Evolutionary conservation across 2,113 vertebrate genomes (phyloP), one percentile per base, ranked within the genome.

Genomic region (Turnix velox): DNA sequence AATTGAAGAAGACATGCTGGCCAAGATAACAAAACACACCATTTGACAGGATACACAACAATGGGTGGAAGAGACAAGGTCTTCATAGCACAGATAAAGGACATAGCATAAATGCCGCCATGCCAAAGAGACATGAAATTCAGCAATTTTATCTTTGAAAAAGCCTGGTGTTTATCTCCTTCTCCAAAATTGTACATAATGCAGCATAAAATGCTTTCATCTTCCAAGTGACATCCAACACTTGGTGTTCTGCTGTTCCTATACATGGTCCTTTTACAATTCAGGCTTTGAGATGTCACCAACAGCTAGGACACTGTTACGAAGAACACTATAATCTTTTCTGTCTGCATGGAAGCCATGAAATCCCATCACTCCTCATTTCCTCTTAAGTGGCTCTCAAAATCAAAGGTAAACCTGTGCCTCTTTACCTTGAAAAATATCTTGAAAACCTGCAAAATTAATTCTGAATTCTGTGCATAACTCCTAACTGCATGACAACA

Each of bases 231-330:
- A 22, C 13, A 19, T 8, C 15, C 37, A 20, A 33, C 12, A 28
- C 10, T 18, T 31, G 45, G 23, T 17, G 24, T 23, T 65, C 18
- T 39, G 48, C 14, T 63, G 25, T 16, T 71, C 22, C 48, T 10
- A 2, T 3, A 30, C 0, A 4, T 2, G 14, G n/a, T 18, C 9
- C 15, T 35, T 27, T 40, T 46, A 16, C 10, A 16, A 24, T 9
- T 46, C 20, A 13, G 0, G 2, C 42, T 27, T 15, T 13, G 27
- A 23, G 8, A 30, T 4, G 22, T 23, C n/a, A 37, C 25, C 3
- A 18, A 30, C 31, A 59, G 23, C 58, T 31, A 42, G 37, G 55
- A 42, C 28, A 28, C 31, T 27, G 24, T 19, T 7, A 39, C n/a
- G n/a, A n/a, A n/a, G 35, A 19, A 15, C 37, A 49, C 15, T 14